Evolutionary conservation across 2,113 vertebrate genomes (phyloP).

Genomic region (Lagopus muta): DNA sequence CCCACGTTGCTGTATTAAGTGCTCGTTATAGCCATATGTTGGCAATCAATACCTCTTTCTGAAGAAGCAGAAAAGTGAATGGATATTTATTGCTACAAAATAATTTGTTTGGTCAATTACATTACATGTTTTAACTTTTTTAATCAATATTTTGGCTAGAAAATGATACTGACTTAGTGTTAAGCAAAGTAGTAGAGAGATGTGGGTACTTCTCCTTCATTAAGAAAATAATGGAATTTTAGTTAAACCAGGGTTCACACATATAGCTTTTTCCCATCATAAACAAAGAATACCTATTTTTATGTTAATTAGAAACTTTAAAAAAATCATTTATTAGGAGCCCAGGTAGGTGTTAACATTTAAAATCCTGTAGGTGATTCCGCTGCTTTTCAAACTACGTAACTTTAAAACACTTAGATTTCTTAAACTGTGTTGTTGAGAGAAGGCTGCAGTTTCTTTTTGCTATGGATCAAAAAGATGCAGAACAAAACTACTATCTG

Average conservation of each 20-base stretch:
- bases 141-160: not conserved
- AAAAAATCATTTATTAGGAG: not conserved
- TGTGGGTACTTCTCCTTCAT: not conserved
- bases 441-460: not conserved
- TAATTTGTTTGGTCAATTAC: not conserved
- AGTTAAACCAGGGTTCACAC: not conserved
- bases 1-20: not conserved
- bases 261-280: not conserved
- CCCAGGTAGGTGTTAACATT: not conserved
- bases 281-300: not conserved
- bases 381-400: not conserved
- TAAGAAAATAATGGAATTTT: constrained; percentile 14
- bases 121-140: constrained; percentile 29
- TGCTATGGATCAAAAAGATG: not conserved
- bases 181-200: not conserved
- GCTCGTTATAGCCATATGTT: not conserved
- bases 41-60: constrained; percentile 2
- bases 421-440: not conserved
- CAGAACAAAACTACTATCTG: not conserved
- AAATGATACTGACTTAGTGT: not conserved
- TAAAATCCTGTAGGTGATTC: not conserved
- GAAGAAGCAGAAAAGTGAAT: not conserved
- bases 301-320: not conserved
- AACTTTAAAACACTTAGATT: not conserved
- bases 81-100: not conserved